phyloP scores from a whole-genome alignment of 2,888 invertebrate species.

The Dicyrtoma fusca region DNA sequence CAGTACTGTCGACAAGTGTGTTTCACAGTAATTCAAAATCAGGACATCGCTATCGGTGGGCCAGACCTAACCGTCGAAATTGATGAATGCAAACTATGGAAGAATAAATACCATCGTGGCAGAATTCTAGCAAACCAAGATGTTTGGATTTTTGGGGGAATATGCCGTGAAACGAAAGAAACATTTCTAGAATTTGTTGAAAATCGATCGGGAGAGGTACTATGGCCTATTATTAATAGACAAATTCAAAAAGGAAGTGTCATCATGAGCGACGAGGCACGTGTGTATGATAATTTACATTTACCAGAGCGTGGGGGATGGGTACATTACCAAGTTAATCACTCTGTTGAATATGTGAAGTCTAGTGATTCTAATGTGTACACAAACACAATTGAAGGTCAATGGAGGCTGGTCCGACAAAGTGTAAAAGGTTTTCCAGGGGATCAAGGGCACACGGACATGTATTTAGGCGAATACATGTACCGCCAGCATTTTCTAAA shows the following conservation, averaged over 20 bases:
- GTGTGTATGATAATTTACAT: conserved; percentile 38
- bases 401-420: conserved; percentile 19
- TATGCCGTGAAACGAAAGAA: conserved; percentile 32
- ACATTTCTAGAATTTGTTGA: conserved; percentile 28
- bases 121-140: conserved; percentile 1
- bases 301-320: not conserved
- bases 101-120: conserved; percentile 33
- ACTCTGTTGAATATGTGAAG: conserved; percentile 32
- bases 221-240: conserved; percentile 34
- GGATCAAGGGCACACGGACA: no score
- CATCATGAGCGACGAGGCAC: conserved; percentile 31
- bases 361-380: conserved; percentile 31
- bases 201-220: conserved; percentile 13
- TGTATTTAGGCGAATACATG: no score
- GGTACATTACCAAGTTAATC: not conserved
- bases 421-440: no score
- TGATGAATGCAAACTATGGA: conserved; percentile 33
- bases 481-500: no score
- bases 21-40: not conserved
- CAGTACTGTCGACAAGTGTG: conserved; percentile 30
- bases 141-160: conserved; percentile 30
- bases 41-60: not conserved
- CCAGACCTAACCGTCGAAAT: no score
- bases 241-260: conserved; percentile 29
- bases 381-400: conserved; percentile 39